phyloP scores from a whole-genome alignment of 35 echinoderm and acorn worm genomes.

The Diadema setosum region DNA sequence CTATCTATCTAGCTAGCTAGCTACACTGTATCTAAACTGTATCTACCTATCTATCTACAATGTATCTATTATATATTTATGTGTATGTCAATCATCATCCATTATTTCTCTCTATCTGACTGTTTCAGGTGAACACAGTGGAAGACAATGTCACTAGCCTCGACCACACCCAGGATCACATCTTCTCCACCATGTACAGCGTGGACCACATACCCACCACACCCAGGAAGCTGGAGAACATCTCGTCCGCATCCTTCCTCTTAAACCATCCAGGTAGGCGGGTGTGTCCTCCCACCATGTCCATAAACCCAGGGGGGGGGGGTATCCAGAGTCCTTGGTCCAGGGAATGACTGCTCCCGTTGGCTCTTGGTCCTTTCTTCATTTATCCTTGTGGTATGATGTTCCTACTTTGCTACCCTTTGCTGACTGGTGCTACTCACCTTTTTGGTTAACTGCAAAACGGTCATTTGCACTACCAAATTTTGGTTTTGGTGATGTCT shows the following conservation, averaged over 20 bases:
- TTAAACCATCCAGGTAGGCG: background rate
- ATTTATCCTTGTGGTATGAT: background rate
- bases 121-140: background rate
- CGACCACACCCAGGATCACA: background rate
- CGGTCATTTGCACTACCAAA: too few relatives aligned
- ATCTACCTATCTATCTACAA: too few relatives aligned
- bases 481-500: too few relatives aligned
- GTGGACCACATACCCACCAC: background rate
- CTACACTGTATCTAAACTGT: too few relatives aligned
- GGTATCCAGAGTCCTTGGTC: background rate
- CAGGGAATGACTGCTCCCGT: background rate
- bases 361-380: background rate
- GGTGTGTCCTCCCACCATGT: background rate
- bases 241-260: background rate
- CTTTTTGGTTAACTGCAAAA: background rate
- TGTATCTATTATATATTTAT: too few relatives aligned
- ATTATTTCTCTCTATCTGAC: too few relatives aligned
- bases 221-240: background rate
- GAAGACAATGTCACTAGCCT: background rate
- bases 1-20: too few relatives aligned
- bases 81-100: too few relatives aligned
- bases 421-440: background rate
- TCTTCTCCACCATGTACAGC: slow-evolving; percentile 8
- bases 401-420: background rate
- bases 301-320: background rate